Conservation (phyloP, 1,140 invertebrate species). For the Linepithema humile region DNA sequence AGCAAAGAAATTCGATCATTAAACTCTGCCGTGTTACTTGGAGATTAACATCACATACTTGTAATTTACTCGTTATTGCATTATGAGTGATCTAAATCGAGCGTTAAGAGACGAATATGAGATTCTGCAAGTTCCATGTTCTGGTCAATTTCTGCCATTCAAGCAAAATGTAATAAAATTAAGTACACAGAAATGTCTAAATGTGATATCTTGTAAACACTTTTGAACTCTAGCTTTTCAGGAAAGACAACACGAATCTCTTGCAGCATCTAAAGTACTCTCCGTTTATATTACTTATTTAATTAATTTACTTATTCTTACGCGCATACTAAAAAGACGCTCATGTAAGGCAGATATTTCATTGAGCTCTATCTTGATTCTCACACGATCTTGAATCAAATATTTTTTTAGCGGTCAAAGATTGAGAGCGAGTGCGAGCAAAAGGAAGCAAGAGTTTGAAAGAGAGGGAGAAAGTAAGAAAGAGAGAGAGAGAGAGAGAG, state of each 20-base stretch:
- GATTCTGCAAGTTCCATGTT: constrained; percentile 7
- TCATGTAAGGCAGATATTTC: constrained; percentile 21
- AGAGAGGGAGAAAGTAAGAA: neutral
- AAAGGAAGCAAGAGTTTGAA: constrained; percentile 6
- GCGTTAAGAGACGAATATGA: neutral
- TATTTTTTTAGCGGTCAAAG: constrained; percentile 62
- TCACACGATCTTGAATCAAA: constrained; percentile 58
- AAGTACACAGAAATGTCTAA: constrained; percentile 33
- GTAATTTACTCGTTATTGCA: constrained; percentile 9
- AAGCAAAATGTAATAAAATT: constrained; percentile 4
- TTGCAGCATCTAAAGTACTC: neutral
- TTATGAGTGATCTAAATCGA: neutral
- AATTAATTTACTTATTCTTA: constrained; percentile 3
- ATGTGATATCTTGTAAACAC: constrained; percentile 32
- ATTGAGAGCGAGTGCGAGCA: constrained; percentile 8
- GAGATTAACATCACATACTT: constrained; percentile 1
- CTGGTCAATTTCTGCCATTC: neutral
- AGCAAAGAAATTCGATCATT: neutral
- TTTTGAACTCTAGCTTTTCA: constrained; percentile 18
- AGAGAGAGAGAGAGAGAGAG: constrained; percentile 24
- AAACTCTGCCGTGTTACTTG: neutral
- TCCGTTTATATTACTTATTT: constrained; percentile 13
- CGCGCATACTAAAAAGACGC: neutral
- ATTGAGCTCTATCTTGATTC: constrained; percentile 58
- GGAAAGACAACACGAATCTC: neutral